These are phyloP conservation scores for Calephelis virginiensis DNA, from an alignment of 1,140 invertebrate species.

Conservation along the genomic window DNA sequence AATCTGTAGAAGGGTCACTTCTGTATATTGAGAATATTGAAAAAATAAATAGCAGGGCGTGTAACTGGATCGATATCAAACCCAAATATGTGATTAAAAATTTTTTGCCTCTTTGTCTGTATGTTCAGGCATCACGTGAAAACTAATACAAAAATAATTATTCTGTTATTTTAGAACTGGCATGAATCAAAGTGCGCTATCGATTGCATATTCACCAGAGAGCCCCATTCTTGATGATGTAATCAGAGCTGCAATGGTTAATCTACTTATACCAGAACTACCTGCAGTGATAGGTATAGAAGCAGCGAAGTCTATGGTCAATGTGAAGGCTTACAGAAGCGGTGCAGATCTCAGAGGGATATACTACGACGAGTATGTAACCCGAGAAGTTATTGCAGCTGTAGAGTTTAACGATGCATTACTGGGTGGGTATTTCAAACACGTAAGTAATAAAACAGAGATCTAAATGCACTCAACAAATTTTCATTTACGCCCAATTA, in stretches of 20 bases:
- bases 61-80: too few species aligned
- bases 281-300: constrained; percentile 41
- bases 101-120: too few species aligned
- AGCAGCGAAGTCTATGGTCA: constrained; percentile 42
- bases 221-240: constrained; percentile 58
- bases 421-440: constrained; percentile 39
- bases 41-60: too few species aligned
- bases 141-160: too few species aligned
- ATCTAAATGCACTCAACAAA: too few species aligned
- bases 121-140: too few species aligned
- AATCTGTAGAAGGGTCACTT: too few species aligned
- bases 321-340: constrained; percentile 44
- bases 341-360: constrained; percentile 50
- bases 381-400: constrained; percentile 52
- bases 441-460: neutral
- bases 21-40: too few species aligned
- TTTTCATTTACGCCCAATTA: too few species aligned
- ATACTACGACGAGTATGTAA: constrained; percentile 48
- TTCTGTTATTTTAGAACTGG: constrained; percentile 44
- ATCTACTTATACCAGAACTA: constrained; percentile 46
- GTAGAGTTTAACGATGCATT: constrained; percentile 61
- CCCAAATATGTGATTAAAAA: too few species aligned
- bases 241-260: constrained; percentile 42
- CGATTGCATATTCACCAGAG: constrained; percentile 61
- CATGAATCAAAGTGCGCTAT: constrained; percentile 50